These are phyloP conservation scores for Chaenogobius annularis DNA, from an alignment of 2,113 vertebrate species.

Conservation along the genomic window DNA sequence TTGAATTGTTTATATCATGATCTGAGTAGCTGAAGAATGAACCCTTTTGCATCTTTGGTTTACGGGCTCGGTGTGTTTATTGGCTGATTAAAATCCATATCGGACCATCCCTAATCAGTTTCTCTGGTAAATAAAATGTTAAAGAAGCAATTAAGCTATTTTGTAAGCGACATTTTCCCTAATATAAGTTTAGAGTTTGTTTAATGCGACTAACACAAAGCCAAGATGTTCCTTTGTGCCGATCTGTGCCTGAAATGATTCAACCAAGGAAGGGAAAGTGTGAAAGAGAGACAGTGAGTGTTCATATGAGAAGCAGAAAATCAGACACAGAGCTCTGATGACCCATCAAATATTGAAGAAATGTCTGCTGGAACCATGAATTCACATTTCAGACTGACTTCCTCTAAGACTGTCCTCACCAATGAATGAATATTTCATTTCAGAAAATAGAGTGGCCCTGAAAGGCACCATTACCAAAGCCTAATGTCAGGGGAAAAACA, in stretches of 20 bases:
- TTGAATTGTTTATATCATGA: neutral
- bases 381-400: constrained; percentile 73
- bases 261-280: constrained; percentile 36
- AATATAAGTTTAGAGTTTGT: neutral
- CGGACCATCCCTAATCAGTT: neutral
- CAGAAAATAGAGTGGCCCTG: constrained; percentile 70
- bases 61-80: neutral
- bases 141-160: no score
- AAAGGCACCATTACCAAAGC: constrained; percentile 71
- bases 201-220: constrained; percentile 17
- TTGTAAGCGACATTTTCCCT: neutral
- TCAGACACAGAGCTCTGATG: constrained; percentile 68
- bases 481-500: constrained; percentile 63
- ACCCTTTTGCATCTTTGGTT: neutral
- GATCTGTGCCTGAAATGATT: constrained; percentile 34
- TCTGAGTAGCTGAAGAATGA: neutral
- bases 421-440: constrained; percentile 77
- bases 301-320: constrained; percentile 45
- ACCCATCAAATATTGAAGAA: constrained; percentile 79
- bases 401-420: constrained; percentile 68
- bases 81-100: neutral
- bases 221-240: constrained; percentile 20
- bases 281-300: constrained; percentile 42
- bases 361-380: constrained; percentile 71
- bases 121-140: neutral